Conservation (phyloP, 2,888 invertebrate genomes). For the Drymonia ruficornis region DNA sequence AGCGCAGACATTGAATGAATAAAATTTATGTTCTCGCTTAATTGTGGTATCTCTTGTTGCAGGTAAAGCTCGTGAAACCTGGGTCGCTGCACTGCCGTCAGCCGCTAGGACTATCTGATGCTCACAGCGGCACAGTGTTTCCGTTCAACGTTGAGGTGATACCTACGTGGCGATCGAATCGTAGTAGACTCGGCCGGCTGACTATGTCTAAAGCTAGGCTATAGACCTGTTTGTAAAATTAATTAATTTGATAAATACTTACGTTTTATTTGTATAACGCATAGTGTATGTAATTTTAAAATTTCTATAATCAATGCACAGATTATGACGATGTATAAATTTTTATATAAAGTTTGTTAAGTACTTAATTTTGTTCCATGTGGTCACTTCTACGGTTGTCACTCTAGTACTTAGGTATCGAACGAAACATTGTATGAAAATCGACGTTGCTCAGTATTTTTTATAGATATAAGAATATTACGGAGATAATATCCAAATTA, state of each 20-base stretch:
- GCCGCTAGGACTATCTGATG: conserved; percentile 56
- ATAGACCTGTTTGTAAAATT: conserved; percentile 54
- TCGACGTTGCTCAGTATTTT: conserved; percentile 82
- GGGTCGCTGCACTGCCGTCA: conserved; percentile 63
- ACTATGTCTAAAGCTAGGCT: conserved; percentile 50
- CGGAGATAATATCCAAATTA: conserved; percentile 71
- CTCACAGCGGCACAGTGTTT: conserved; percentile 75
- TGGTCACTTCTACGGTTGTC: conserved; percentile 61
- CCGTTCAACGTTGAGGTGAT: conserved; percentile 45
- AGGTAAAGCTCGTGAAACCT: conserved; percentile 77
- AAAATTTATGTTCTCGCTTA: conserved; percentile 15
- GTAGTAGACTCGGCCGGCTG: conserved; percentile 51
- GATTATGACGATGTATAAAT: conserved; percentile 64
- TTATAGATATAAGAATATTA: conserved; percentile 78
- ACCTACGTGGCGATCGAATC: conserved; percentile 44
- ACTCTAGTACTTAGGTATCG: conserved; percentile 50
- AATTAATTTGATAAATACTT: conserved; percentile 61
- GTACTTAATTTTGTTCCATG: conserved; percentile 64
- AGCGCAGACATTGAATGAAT: conserved; percentile 27
- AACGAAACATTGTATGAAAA: conserved; percentile 68
- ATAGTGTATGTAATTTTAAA: conserved; percentile 65
- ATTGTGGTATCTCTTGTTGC: conserved; percentile 59
- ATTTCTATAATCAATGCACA: conserved; percentile 67
- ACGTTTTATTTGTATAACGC: conserved; percentile 64
- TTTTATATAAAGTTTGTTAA: conserved; percentile 44